These are phyloP conservation scores for Netelia fuscicornis DNA, from an alignment of 2,888 invertebrate genomes.

Conservation along the genomic window DNA sequence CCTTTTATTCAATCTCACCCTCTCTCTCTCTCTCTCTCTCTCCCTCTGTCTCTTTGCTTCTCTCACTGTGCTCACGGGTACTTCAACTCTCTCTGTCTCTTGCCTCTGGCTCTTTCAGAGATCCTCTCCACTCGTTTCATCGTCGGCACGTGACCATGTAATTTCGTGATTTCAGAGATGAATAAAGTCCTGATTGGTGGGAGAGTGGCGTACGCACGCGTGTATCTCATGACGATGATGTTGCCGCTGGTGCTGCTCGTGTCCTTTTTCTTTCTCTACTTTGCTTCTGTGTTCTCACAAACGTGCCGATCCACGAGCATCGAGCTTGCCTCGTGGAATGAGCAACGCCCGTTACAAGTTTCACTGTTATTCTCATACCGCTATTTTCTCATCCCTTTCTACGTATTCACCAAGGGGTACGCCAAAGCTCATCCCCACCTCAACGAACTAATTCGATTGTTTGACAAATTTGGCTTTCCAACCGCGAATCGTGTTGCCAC, in stretches of 20 bases:
- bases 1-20: slow-evolving; percentile 17
- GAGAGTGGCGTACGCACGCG: slow-evolving; percentile 38
- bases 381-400: slow-evolving; percentile 26
- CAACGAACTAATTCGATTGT: slow-evolving; percentile 77
- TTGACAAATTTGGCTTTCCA: slow-evolving; percentile 78
- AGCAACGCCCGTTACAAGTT: slow-evolving; percentile 51
- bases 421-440: slow-evolving; percentile 65
- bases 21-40: neutral
- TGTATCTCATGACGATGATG: slow-evolving; percentile 39
- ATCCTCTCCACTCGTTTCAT: slow-evolving; percentile 51
- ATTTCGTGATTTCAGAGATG: slow-evolving; percentile 78
- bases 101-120: slow-evolving; percentile 25
- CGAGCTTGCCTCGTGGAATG: slow-evolving; percentile 17
- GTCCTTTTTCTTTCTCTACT: neutral
- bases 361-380: slow-evolving; percentile 46
- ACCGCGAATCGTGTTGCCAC: slow-evolving; percentile 67
- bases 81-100: slow-evolving; percentile 12
- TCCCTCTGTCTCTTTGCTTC: neutral
- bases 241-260: slow-evolving; percentile 35
- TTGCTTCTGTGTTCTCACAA: slow-evolving; percentile 3
- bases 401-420: neutral
- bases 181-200: slow-evolving; percentile 80
- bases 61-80: neutral
- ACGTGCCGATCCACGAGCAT: slow-evolving; percentile 36
- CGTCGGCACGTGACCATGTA: slow-evolving; percentile 75